Percentiles rank a stretch among this genome's conserved stretches.
Conservation (phyloP, 2,113 vertebrate species). For the Eublepharis macularius region DNA sequence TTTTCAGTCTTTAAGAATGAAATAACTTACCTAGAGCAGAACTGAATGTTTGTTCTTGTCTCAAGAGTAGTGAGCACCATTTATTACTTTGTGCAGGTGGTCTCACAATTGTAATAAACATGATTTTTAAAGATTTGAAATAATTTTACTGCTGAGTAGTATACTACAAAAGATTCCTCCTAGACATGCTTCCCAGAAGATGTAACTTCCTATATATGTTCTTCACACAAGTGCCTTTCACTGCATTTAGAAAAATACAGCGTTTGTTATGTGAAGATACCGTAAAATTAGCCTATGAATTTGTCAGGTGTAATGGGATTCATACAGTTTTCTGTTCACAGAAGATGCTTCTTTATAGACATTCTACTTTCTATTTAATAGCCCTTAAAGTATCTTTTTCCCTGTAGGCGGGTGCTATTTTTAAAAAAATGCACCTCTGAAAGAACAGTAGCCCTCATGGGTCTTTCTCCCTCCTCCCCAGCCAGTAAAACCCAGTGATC, state of each 20-base stretch:
- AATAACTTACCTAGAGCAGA: not conserved
- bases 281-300: not conserved
- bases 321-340: not conserved
- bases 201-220: not conserved
- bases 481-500: not conserved
- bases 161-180: conserved; percentile 19
- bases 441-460: not conserved
- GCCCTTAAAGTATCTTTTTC: not conserved
- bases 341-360: not conserved
- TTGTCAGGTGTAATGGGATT: not conserved
- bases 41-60: conserved; percentile 30
- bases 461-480: not conserved
- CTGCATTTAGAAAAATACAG: not conserved
- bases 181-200: not conserved
- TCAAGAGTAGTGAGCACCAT: conserved; percentile 43
- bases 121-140: conserved; percentile 19
- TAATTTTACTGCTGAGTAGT: conserved; percentile 23
- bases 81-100: not conserved
- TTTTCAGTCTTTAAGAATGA: not conserved
- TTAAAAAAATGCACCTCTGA: not conserved
- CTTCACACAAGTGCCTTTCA: not conserved
- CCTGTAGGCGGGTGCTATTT: not conserved
- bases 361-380: not conserved
- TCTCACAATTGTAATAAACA: conserved; percentile 13
- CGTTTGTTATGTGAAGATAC: not conserved